These are phyloP conservation scores for Hipparchia sbordonii DNA, from an alignment of 2,888 invertebrate genomes.

Conservation along the genomic window DNA sequence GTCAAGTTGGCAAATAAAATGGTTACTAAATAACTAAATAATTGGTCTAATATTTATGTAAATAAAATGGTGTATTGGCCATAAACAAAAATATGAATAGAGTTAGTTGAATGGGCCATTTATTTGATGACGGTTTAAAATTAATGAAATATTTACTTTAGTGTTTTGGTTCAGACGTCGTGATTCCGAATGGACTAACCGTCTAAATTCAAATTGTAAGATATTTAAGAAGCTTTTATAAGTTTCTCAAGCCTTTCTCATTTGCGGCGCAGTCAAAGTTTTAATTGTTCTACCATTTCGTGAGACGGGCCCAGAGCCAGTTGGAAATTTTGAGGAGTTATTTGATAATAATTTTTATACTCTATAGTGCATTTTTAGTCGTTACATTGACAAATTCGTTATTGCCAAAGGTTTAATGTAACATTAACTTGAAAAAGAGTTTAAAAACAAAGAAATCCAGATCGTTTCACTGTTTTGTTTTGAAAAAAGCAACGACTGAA, in stretches of 20 bases:
- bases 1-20: too few species aligned
- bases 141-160: neutral
- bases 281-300: constrained; percentile 62
- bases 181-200: neutral
- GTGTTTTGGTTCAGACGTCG: neutral
- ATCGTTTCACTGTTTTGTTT: too few species aligned
- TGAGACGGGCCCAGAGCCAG: constrained; percentile 44
- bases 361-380: neutral
- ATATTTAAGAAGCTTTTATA: constrained; percentile 52
- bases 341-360: neutral
- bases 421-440: too few species aligned
- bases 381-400: too few species aligned
- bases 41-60: too few species aligned
- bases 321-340: neutral
- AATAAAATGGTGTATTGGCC: too few species aligned
- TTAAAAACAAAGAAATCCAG: too few species aligned
- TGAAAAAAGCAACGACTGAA: too few species aligned
- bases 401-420: too few species aligned
- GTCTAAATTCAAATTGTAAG: constrained; percentile 21
- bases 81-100: too few species aligned
- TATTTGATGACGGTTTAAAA: neutral
- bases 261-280: constrained; percentile 47
- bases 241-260: constrained; percentile 42
- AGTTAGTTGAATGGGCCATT: too few species aligned
- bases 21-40: too few species aligned